Percentiles rank a stretch among this genome's conserved stretches.
Evolutionary conservation across 2,888 invertebrate genomes (phyloP).

Genomic region (Uloborus plumipes): DNA sequence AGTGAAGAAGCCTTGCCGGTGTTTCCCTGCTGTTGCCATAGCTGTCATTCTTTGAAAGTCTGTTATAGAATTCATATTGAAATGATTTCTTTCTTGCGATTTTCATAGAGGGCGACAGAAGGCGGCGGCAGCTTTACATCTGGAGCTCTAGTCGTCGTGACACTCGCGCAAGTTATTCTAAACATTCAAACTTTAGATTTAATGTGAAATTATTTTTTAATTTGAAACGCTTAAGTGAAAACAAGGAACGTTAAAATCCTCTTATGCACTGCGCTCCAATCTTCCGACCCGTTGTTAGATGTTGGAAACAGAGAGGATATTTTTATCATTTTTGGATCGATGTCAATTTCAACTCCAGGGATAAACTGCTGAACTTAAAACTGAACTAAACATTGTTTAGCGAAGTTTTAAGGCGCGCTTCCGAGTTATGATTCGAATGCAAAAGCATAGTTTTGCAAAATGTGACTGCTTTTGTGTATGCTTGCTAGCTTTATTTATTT

Average conservation of each 20-base stretch:
- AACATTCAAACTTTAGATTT: no score
- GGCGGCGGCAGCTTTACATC: neutral
- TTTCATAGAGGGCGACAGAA: constrained; percentile 15
- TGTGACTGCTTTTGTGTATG: no score
- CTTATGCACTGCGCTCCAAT: constrained; percentile 14
- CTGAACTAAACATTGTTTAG: constrained; percentile 51
- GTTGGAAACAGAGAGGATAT: constrained; percentile 20
- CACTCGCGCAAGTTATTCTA: no score
- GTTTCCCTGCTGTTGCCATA: no score
- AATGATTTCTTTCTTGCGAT: no score
- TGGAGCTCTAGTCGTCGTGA: no score
- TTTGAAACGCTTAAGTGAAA: no score
- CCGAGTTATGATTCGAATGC: constrained; percentile 6
- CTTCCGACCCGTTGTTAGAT: constrained; percentile 34
- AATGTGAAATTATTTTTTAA: no score
- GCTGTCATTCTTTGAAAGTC: no score
- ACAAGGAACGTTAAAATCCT: neutral
- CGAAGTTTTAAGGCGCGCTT: constrained; percentile 4
- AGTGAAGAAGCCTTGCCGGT: no score
- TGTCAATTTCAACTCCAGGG: constrained; percentile 46
- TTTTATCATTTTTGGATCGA: constrained; percentile 57
- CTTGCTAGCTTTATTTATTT: no score
- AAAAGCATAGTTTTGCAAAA: neutral
- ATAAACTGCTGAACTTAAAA: constrained; percentile 35
- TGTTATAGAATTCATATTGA: no score